Evolutionary conservation across 2,113 vertebrate genomes (phyloP).

Genomic region (Xyrauchen texanus): DNA sequence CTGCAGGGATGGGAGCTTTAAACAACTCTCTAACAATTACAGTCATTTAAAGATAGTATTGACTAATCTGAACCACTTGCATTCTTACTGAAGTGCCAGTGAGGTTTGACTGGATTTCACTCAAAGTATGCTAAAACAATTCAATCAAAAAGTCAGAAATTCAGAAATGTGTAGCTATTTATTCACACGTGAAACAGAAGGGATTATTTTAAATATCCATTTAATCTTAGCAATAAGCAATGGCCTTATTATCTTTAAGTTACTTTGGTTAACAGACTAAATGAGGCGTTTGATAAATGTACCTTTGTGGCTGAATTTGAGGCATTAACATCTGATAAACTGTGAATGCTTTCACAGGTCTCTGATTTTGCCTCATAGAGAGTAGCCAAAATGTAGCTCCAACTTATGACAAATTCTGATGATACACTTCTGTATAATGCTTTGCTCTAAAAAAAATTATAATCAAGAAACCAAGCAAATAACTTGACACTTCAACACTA

Average conservation of each 20-base stretch:
- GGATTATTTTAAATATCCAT: background rate
- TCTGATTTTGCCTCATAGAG: background rate
- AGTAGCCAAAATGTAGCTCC: background rate
- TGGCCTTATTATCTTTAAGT: constrained; percentile 11
- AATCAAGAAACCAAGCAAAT: constrained; percentile 28
- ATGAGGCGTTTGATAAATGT: too few relatives aligned
- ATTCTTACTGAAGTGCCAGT: background rate
- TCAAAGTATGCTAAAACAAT: constrained; percentile 28
- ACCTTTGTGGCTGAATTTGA: too few relatives aligned
- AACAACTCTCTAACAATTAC: constrained; percentile 8
- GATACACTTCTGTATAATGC: background rate
- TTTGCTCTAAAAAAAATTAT: constrained; percentile 7
- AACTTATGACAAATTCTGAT: background rate
- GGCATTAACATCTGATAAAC: too few relatives aligned
- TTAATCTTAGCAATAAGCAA: background rate
- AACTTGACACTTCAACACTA: constrained; percentile 32
- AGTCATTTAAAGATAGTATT: constrained; percentile 9
- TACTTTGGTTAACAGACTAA: background rate
- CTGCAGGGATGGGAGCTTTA: background rate
- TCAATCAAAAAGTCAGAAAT: constrained; percentile 1
- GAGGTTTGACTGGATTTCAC: background rate
- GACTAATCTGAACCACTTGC: constrained; percentile 1
- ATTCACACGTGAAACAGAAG: background rate
- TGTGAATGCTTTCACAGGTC: background rate
- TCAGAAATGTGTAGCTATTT: background rate